Percentiles rank a stretch among this genome's conserved stretches.
phyloP scores from a whole-genome alignment of 2,888 invertebrate species.

The Tholera decimalis region DNA sequence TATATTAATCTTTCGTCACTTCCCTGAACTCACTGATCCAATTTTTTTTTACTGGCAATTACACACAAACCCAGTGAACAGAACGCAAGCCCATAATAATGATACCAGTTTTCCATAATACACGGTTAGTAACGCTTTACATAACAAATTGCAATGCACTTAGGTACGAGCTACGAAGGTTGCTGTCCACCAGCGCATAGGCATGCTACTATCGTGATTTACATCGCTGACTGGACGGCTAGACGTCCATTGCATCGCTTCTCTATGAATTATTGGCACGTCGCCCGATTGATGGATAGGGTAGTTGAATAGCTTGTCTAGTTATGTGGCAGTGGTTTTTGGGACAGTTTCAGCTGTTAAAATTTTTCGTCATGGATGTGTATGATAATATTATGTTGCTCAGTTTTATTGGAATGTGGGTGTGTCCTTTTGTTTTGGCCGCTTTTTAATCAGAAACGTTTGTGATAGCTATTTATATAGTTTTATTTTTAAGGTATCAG shows the following conservation, averaged over 20 bases:
- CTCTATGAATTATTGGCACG: conserved; percentile 57
- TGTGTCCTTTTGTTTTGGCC: too few species aligned
- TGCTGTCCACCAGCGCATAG: conserved; percentile 69
- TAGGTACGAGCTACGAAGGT: conserved; percentile 59
- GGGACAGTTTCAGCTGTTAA: background rate
- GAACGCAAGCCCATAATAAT: conserved; percentile 58
- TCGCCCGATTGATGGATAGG: conserved; percentile 48
- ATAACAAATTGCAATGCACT: conserved; percentile 72
- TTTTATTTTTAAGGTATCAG: too few species aligned
- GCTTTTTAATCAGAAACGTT: background rate
- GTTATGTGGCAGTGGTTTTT: conserved; percentile 31
- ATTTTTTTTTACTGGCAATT: conserved; percentile 39
- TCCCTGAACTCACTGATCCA: conserved; percentile 31
- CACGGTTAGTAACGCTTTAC: conserved; percentile 68
- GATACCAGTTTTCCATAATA: conserved; percentile 62
- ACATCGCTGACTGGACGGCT: conserved; percentile 66
- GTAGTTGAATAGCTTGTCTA: conserved; percentile 19
- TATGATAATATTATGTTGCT: background rate
- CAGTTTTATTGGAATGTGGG: conserved; percentile 4
- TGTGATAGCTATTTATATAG: too few species aligned
- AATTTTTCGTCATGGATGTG: background rate
- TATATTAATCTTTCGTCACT: conserved; percentile 7
- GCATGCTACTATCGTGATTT: conserved; percentile 72
- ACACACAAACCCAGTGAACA: conserved; percentile 46
- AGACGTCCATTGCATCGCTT: conserved; percentile 50